Evolutionary conservation across 2,113 vertebrate genomes (phyloP).

Genomic region (Ptyas mucosa): DNA sequence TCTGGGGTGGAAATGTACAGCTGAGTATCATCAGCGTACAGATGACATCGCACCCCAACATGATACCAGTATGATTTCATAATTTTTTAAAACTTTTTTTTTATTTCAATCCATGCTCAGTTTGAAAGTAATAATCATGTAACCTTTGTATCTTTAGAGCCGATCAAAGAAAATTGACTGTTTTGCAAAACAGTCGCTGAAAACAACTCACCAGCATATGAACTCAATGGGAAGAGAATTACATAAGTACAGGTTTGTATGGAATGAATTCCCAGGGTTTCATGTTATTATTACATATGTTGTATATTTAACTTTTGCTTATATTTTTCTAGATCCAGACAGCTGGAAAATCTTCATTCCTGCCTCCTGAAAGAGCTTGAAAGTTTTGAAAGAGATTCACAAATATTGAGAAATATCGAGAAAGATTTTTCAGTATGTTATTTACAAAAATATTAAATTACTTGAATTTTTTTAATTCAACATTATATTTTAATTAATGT

Average conservation of each 20-base stretch:
- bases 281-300: not conserved
- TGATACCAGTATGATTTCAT: not conserved
- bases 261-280: not conserved
- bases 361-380: constrained; percentile 78
- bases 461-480: too few species aligned
- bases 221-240: constrained; percentile 72
- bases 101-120: not conserved
- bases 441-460: not conserved
- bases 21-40: too few species aligned
- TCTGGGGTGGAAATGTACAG: too few species aligned
- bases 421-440: constrained; percentile 82
- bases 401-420: constrained; percentile 80
- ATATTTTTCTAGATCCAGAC: constrained; percentile 74
- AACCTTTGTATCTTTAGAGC: constrained; percentile 51
- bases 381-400: constrained; percentile 81
- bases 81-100: rapidly evolving
- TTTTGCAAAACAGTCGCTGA: constrained; percentile 79
- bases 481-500: not conserved
- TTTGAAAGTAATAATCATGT: constrained; percentile 27
- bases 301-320: constrained; percentile 19
- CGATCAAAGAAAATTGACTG: constrained; percentile 73
- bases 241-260: constrained; percentile 78
- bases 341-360: constrained; percentile 73
- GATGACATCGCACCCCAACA: too few species aligned
- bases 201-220: constrained; percentile 76